phyloP scores from a whole-genome alignment of 2,797 vertebrate species.

The Xiphorhynchus erythropygius region DNA sequence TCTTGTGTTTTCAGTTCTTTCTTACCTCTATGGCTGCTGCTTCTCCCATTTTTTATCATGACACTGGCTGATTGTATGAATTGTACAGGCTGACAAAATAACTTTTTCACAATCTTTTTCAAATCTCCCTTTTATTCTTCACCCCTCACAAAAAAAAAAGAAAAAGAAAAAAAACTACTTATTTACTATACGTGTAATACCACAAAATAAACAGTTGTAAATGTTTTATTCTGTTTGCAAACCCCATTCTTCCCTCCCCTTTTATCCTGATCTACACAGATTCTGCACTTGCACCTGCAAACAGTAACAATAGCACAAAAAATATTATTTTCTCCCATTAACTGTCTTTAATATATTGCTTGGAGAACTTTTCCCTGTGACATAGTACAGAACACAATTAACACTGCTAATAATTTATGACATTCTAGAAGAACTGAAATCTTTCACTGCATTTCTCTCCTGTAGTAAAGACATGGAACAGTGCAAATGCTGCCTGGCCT shows the following conservation, averaged over 20 bases:
- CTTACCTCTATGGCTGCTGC: not conserved
- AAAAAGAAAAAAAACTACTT: not conserved
- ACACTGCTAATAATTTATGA: not conserved
- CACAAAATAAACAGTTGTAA: not conserved
- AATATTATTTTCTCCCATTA: not conserved
- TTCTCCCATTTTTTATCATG: not conserved
- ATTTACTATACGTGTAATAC: not conserved
- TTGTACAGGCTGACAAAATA: not conserved
- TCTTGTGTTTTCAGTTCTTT: not conserved
- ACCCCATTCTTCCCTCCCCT: not conserved
- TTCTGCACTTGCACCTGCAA: not conserved
- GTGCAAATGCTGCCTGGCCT: not conserved
- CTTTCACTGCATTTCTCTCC: not conserved
- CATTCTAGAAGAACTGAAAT: not conserved
- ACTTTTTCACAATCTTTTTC: not conserved
- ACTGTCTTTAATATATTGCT: not conserved
- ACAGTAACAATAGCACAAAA: not conserved
- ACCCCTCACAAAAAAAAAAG: not conserved
- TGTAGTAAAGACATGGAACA: not conserved
- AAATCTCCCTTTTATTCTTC: not conserved
- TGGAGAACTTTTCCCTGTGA: not conserved
- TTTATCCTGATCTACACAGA: not conserved
- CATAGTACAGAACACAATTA: not conserved
- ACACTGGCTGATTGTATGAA: not conserved
- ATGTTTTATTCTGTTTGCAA: not conserved